Percentiles rank a stretch among this genome's conserved stretches.
Evolutionary conservation across 2,113 vertebrate genomes (phyloP).

Genomic region (Paramormyrops kingsleyae): DNA sequence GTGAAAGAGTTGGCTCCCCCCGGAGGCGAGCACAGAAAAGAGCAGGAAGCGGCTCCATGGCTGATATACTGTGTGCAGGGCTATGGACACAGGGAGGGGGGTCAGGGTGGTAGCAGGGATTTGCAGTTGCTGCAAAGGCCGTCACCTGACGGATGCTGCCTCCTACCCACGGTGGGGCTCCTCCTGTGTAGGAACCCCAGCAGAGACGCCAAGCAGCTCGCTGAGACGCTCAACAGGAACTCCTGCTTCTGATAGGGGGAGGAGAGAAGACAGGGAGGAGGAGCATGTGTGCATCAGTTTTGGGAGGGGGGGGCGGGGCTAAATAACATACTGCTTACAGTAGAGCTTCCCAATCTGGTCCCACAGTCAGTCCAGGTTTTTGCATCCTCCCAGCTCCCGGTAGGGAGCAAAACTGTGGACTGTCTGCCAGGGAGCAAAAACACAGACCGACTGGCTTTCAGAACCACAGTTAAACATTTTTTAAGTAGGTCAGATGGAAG

Average conservation of each 20-base stretch:
- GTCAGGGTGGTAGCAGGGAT: not conserved
- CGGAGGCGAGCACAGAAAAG: conserved; percentile 62
- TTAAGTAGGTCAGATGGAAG: conserved; percentile 43
- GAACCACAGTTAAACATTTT: conserved; percentile 45
- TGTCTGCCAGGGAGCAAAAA: not conserved
- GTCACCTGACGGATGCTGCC: not conserved
- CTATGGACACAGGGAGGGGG: conserved; percentile 44
- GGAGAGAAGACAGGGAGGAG: conserved; percentile 3
- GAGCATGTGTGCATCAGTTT: not conserved
- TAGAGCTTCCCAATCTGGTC: not conserved
- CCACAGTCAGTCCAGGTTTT: not conserved
- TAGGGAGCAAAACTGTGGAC: not conserved
- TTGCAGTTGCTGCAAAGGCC: not conserved
- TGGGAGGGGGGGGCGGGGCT: not conserved
- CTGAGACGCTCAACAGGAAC: conserved; percentile 65
- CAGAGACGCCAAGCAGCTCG: conserved; percentile 76
- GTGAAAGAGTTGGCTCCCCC: conserved; percentile 65
- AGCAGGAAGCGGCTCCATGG: conserved; percentile 84
- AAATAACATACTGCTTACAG: not conserved
- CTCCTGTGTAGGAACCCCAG: conserved; percentile 69
- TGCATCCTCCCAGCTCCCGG: not conserved
- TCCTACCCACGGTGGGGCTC: conserved; percentile 66
- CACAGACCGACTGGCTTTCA: not conserved
- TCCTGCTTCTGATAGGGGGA: conserved; percentile 72
- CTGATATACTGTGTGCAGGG: conserved; percentile 66